Evolutionary conservation across 2,113 vertebrate genomes (phyloP).

Genomic region (Hepsetus odoe): DNA sequence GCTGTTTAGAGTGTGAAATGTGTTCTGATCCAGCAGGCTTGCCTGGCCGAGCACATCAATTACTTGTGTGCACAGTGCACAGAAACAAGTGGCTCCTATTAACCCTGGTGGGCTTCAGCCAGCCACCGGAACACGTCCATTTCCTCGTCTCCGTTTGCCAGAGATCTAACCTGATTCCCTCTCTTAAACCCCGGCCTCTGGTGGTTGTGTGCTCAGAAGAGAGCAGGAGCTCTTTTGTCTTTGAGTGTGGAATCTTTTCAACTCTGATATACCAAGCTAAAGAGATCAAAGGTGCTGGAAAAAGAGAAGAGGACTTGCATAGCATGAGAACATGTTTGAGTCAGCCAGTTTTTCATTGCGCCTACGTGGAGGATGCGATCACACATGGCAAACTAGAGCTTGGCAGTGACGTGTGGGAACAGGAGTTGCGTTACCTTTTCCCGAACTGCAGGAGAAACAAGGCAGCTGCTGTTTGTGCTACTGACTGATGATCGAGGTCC

Average conservation of each 20-base stretch:
- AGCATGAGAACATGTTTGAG: conserved; percentile 7
- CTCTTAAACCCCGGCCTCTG: background rate
- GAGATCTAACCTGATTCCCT: conserved; percentile 20
- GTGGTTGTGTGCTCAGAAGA: background rate
- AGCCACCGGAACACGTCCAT: conserved; percentile 23
- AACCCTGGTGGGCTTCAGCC: conserved; percentile 36
- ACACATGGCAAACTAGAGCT: background rate
- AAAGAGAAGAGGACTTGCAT: background rate
- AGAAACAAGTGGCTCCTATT: conserved; percentile 47
- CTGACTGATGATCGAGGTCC: background rate
- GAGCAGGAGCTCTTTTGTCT: background rate
- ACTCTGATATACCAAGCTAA: background rate
- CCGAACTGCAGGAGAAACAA: conserved; percentile 19
- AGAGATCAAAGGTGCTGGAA: conserved; percentile 6
- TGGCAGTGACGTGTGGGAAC: conserved; percentile 4
- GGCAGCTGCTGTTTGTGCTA: background rate
- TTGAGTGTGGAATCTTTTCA: background rate
- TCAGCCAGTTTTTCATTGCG: background rate
- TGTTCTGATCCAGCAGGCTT: conserved; percentile 43
- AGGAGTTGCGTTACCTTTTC: conserved; percentile 27
- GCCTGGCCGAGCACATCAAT: conserved; percentile 35
- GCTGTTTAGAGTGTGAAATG: conserved; percentile 50
- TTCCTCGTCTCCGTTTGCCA: background rate
- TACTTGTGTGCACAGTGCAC: conserved; percentile 23
- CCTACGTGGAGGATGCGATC: conserved; percentile 10